Evolutionary conservation across 1,140 invertebrate species (phyloP).

Genomic region (Anadara kagoshimensis): DNA sequence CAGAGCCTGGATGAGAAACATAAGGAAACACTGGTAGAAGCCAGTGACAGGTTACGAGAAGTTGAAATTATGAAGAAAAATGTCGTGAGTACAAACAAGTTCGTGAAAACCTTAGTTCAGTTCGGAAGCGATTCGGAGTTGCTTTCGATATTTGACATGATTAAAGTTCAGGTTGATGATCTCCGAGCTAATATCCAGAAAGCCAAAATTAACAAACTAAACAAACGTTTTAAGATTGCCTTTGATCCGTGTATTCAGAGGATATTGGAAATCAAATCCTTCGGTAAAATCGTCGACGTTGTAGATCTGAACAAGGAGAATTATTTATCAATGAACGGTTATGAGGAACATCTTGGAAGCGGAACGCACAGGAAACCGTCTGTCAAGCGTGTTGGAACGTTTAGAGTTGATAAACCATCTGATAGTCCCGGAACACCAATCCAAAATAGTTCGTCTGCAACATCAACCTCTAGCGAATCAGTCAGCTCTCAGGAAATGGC

Average conservation of each 20-base stretch:
- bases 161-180: conserved; percentile 52
- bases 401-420: conserved; percentile 45
- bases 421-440: conserved; percentile 13
- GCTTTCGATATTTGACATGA: conserved; percentile 51
- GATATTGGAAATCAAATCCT: conserved; percentile 41
- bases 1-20: conserved; percentile 46
- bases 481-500: conserved; percentile 51
- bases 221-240: conserved; percentile 48
- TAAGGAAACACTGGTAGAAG: conserved; percentile 35
- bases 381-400: conserved; percentile 51
- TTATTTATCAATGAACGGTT: conserved; percentile 38
- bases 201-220: conserved; percentile 47
- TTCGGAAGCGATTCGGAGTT: conserved; percentile 56
- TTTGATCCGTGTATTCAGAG: conserved; percentile 41
- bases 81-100: conserved; percentile 46
- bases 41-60: conserved; percentile 44
- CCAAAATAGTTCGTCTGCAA: conserved; percentile 32
- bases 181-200: conserved; percentile 46
- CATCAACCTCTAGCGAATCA: conserved; percentile 49
- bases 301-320: conserved; percentile 53
- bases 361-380: conserved; percentile 36
- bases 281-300: conserved; percentile 53
- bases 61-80: conserved; percentile 53
- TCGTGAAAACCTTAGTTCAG: conserved; percentile 45
- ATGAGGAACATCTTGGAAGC: conserved; percentile 30